A percentile compares a stretch with the other conserved stretches of the same genome.
Evolutionary conservation across 2,888 invertebrate genomes (phyloP).

Genomic region (Achlya flavicornis): DNA sequence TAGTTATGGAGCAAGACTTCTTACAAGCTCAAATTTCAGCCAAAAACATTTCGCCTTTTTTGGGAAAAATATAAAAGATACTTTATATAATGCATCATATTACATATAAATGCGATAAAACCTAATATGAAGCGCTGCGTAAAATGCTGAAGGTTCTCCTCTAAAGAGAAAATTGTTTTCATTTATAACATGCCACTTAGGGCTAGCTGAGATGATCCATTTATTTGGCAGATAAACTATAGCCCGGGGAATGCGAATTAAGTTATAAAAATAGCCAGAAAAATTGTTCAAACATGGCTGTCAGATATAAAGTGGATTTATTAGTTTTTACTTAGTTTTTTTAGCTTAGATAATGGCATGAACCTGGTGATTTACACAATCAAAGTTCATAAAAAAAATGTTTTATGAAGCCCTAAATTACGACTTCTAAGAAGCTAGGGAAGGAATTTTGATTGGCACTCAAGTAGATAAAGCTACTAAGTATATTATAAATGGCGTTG

Average conservation of each 20-base stretch:
- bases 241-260: background rate
- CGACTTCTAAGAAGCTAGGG: background rate
- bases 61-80: background rate
- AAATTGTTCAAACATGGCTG: no score
- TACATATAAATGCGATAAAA: constrained; percentile 3
- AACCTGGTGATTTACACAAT: no score
- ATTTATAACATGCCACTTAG: constrained; percentile 6
- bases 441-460: background rate
- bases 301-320: no score
- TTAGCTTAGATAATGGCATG: no score
- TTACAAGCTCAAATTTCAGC: background rate
- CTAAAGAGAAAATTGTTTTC: constrained; percentile 2
- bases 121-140: constrained; percentile 4
- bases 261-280: background rate
- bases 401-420: background rate
- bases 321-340: no score
- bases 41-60: background rate
- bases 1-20: background rate
- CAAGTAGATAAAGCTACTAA: background rate
- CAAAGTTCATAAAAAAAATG: background rate
- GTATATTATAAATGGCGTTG: constrained; percentile 6
- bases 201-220: constrained; percentile 2
- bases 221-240: background rate
- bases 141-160: constrained; percentile 4
- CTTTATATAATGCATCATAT: constrained; percentile 2